A percentile compares a stretch with the other conserved stretches of the same genome.
phyloP scores from a whole-genome alignment of 2,888 invertebrate species.

The Neoitamus cyanurus region DNA sequence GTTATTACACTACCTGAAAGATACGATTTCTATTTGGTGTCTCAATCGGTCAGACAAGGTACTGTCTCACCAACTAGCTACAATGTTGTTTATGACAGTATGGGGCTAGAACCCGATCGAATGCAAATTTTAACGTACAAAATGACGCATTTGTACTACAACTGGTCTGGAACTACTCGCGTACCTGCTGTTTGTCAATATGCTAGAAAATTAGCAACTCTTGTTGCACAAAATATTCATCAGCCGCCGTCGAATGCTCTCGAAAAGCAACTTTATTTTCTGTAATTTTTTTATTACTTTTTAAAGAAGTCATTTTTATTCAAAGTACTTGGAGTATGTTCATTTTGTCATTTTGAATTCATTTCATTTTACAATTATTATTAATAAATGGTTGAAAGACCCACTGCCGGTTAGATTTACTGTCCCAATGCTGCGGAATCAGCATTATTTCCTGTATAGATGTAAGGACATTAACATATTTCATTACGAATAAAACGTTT shows the following conservation, averaged over 20 bases:
- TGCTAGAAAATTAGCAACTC: constrained; percentile 92
- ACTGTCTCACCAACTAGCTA: constrained; percentile 92
- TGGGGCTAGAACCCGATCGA: constrained; percentile 76
- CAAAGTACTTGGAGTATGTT: not conserved
- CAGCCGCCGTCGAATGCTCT: constrained; percentile 72
- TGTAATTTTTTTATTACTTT: constrained; percentile 65
- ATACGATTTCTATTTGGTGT: constrained; percentile 91
- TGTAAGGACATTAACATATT: not conserved
- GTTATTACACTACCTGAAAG: constrained; percentile 82
- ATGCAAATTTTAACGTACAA: constrained; percentile 89
- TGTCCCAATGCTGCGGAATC: not conserved
- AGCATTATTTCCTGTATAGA: not conserved
- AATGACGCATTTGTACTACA: constrained; percentile 90
- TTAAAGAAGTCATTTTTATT: not conserved
- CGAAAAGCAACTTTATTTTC: constrained; percentile 76
- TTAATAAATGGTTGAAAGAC: not conserved
- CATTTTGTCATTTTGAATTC: not conserved
- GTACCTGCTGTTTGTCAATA: constrained; percentile 96
- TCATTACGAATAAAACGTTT: not conserved
- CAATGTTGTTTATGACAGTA: constrained; percentile 83
- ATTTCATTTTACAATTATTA: not conserved
- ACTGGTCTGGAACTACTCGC: constrained; percentile 86
- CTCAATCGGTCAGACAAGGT: constrained; percentile 88
- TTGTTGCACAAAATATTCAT: constrained; percentile 85
- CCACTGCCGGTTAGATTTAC: not conserved